Percentiles rank a stretch among this genome's conserved stretches.
Conservation (phyloP, 2,888 invertebrate genomes). For the Erannis defoliaria region DNA sequence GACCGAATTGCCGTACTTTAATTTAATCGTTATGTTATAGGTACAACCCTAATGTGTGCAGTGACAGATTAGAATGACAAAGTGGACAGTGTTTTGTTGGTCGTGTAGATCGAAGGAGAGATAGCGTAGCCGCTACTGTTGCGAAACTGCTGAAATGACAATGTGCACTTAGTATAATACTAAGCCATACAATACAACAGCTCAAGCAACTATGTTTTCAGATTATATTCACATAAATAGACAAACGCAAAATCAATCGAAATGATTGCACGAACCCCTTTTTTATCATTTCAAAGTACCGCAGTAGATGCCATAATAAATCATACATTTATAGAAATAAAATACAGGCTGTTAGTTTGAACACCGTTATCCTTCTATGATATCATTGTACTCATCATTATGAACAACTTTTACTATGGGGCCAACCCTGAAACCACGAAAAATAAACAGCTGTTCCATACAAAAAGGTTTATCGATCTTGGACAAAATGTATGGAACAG, state of each 20-base stretch:
- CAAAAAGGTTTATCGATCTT: no score
- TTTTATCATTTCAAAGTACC: no score
- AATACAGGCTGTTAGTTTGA: no score
- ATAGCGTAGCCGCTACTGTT: slow-evolving; percentile 20
- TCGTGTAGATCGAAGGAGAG: slow-evolving; percentile 26
- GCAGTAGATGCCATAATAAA: no score
- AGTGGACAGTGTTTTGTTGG: slow-evolving; percentile 29
- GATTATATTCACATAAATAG: background rate
- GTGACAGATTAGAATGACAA: slow-evolving; percentile 44
- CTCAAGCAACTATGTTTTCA: background rate
- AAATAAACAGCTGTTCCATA: no score
- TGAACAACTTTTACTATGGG: no score
- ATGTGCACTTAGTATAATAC: slow-evolving; percentile 1
- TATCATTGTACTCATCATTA: no score
- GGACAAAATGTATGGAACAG: no score
- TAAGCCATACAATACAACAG: background rate
- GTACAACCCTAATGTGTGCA: slow-evolving; percentile 41
- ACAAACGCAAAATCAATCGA: background rate
- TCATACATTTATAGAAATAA: no score
- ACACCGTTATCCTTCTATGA: no score
- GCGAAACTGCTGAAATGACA: slow-evolving; percentile 15
- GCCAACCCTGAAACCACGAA: no score
- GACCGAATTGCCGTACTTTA: slow-evolving; percentile 12
- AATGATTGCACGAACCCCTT: no score
- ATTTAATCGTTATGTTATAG: slow-evolving; percentile 36